A percentile compares a stretch with the other conserved stretches of the same genome.
phyloP scores from a whole-genome alignment of 2,113 vertebrate species.

The Hyperoodon ampullatus region DNA sequence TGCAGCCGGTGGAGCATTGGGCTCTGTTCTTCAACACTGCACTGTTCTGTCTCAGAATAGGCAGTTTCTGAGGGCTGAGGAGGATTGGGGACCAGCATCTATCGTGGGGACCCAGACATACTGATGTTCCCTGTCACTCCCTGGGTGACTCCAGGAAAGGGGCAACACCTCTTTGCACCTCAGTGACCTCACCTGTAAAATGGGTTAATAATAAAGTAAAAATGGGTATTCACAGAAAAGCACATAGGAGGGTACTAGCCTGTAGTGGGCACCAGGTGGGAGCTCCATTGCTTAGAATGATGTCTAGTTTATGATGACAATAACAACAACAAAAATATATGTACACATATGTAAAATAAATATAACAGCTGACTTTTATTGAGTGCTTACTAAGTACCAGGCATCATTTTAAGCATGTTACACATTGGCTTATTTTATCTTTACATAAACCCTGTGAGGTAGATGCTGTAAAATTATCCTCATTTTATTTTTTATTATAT shows the following conservation, averaged over 20 bases:
- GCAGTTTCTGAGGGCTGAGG: neutral
- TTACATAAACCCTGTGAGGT: neutral
- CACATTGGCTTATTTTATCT: neutral
- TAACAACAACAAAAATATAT: neutral
- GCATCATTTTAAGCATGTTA: neutral
- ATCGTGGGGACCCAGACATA: neutral
- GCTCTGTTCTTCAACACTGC: accelerated
- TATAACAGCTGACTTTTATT: neutral
- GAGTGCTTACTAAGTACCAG: neutral
- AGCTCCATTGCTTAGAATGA: neutral
- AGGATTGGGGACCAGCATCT: neutral
- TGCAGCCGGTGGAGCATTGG: neutral
- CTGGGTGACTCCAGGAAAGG: neutral
- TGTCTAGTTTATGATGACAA: neutral
- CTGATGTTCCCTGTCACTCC: neutral
- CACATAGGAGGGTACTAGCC: too few species aligned
- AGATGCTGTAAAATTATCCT: neutral
- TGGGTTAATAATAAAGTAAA: neutral
- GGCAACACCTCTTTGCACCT: neutral
- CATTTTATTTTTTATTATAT: too few species aligned
- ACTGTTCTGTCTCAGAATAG: neutral
- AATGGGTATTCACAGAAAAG: neutral
- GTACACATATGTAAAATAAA: neutral
- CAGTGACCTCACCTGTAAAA: neutral
- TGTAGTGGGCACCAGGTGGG: neutral